Evolutionary conservation across 2,888 invertebrate genomes (phyloP).

Genomic region (Hemaris fuciformis): DNA sequence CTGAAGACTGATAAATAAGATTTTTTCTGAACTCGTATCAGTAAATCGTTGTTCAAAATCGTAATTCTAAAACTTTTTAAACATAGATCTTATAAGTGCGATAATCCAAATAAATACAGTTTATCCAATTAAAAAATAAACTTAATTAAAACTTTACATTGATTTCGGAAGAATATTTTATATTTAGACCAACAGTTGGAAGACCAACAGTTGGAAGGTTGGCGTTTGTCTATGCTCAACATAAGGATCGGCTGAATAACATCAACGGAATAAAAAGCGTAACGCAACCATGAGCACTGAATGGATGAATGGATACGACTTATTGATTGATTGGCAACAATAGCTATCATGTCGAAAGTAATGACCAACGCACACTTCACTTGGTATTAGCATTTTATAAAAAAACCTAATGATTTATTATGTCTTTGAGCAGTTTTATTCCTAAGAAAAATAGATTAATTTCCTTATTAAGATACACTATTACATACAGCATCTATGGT

Average conservation of each 20-base stretch:
- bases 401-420: neutral
- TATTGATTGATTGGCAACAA: slow-evolving; percentile 4
- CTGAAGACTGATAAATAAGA: neutral
- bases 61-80: too few relatives aligned
- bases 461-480: too few relatives aligned
- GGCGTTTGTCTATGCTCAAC: neutral
- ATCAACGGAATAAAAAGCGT: slow-evolving; percentile 3
- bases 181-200: too few relatives aligned
- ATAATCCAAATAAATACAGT: too few relatives aligned
- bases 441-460: too few relatives aligned
- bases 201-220: neutral
- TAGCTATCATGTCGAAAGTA: neutral
- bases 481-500: too few relatives aligned
- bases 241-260: neutral
- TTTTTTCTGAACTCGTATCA: neutral
- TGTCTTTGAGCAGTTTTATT: too few relatives aligned
- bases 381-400: neutral
- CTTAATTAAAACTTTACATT: too few relatives aligned
- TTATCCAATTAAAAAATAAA: too few relatives aligned
- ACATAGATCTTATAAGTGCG: too few relatives aligned
- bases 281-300: slow-evolving; percentile 15
- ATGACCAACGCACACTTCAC: neutral
- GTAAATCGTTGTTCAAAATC: too few relatives aligned
- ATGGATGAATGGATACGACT: slow-evolving; percentile 17
- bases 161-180: too few relatives aligned